Percentiles rank a stretch among this genome's conserved stretches.
Conservation (phyloP, 2,797 vertebrate species). For the Hemitrygon akajei region DNA sequence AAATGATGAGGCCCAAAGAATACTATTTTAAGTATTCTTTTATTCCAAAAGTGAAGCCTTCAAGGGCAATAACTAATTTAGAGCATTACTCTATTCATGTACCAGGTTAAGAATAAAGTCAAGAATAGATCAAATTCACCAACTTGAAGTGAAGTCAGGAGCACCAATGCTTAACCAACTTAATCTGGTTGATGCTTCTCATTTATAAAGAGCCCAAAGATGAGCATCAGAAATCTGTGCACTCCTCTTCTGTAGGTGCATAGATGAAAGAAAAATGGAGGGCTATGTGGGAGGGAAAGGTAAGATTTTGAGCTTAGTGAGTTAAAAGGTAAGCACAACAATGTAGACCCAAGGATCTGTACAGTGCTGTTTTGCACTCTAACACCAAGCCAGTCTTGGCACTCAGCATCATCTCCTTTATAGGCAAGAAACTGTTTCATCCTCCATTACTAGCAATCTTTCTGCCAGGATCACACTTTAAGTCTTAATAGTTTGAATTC, state of each 20-base stretch:
- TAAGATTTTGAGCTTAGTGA: too few relatives aligned
- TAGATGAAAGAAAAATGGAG: too few relatives aligned
- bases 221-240: neutral
- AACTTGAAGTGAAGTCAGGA: neutral
- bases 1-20: neutral
- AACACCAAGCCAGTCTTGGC: neutral
- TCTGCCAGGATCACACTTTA: neutral
- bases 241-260: too few relatives aligned
- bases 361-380: too few relatives aligned
- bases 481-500: neutral
- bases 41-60: neutral
- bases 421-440: neutral
- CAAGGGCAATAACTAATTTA: neutral
- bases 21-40: neutral
- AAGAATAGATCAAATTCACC: neutral
- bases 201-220: neutral
- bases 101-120: neutral
- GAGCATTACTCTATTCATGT: neutral
- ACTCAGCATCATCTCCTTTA: neutral
- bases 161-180: neutral
- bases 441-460: neutral
- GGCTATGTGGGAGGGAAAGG: too few relatives aligned
- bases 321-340: too few relatives aligned
- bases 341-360: too few relatives aligned
- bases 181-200: neutral